A percentile compares a stretch with the other conserved stretches of the same genome.
Evolutionary conservation across 2,113 vertebrate species (phyloP).

Genomic region (Oncorhynchus nerka): DNA sequence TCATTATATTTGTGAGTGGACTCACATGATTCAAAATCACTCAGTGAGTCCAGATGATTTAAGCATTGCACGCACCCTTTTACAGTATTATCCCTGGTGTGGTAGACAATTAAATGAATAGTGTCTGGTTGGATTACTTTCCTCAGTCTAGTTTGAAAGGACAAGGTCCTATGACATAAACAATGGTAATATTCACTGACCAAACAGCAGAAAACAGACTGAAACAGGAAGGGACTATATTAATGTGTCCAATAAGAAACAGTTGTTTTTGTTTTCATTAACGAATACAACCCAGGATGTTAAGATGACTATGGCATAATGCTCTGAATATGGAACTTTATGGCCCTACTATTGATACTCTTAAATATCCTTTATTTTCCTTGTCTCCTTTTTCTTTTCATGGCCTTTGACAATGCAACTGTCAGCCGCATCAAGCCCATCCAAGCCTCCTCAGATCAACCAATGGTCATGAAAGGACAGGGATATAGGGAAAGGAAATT

Average conservation of each 20-base stretch:
- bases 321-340: too few species aligned
- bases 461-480: neutral
- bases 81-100: neutral
- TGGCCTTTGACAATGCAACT: too few species aligned
- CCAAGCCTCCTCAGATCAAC: neutral
- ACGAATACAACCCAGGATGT: neutral
- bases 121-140: neutral
- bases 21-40: neutral
- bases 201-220: too few species aligned
- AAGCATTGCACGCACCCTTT: neutral
- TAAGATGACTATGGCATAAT: neutral
- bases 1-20: neutral
- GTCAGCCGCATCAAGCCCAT: too few species aligned
- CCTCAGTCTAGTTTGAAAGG: neutral
- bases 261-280: too few species aligned
- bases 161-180: neutral
- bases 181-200: neutral
- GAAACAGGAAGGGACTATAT: too few species aligned
- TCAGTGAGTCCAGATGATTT: neutral
- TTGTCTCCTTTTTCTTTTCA: neutral
- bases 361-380: neutral
- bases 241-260: too few species aligned
- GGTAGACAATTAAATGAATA: neutral
- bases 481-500: neutral
- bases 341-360: neutral